phyloP scores from a whole-genome alignment of 2,888 invertebrate species.

The Leucoptera coffeella region DNA sequence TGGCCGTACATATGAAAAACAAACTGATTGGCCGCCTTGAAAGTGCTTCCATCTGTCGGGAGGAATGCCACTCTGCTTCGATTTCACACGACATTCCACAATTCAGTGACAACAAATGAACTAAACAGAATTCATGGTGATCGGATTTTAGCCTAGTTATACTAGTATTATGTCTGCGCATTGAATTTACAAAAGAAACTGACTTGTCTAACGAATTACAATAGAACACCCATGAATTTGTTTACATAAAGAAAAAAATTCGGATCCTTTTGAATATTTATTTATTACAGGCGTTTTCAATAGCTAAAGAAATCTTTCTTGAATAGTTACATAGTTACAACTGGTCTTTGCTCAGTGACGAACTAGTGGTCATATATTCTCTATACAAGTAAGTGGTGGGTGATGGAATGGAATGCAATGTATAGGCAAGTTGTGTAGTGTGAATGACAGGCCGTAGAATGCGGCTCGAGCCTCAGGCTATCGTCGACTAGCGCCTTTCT shows the following conservation, averaged over 20 bases:
- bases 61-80: conserved; percentile 50
- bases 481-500: conserved; percentile 55
- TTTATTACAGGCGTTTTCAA: too few relatives aligned
- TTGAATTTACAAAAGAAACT: too few relatives aligned
- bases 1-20: too few relatives aligned
- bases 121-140: conserved; percentile 51
- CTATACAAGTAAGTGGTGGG: conserved; percentile 16
- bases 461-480: conserved; percentile 50
- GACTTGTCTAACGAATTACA: too few relatives aligned
- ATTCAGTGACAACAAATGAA: conserved; percentile 54
- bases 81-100: conserved; percentile 56
- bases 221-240: too few relatives aligned
- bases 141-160: conserved; percentile 48
- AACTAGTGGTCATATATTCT: too few relatives aligned
- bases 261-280: too few relatives aligned
- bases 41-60: conserved; percentile 55
- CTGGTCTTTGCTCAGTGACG: too few relatives aligned
- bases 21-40: conserved; percentile 36
- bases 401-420: conserved; percentile 49
- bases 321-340: too few relatives aligned
- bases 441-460: conserved; percentile 55
- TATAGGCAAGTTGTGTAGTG: conserved; percentile 52
- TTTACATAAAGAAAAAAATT: too few relatives aligned
- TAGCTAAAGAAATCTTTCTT: too few relatives aligned
- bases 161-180: too few relatives aligned